Conservation (phyloP, 2,888 invertebrate species). For the Rhyacophila evoluta region DNA sequence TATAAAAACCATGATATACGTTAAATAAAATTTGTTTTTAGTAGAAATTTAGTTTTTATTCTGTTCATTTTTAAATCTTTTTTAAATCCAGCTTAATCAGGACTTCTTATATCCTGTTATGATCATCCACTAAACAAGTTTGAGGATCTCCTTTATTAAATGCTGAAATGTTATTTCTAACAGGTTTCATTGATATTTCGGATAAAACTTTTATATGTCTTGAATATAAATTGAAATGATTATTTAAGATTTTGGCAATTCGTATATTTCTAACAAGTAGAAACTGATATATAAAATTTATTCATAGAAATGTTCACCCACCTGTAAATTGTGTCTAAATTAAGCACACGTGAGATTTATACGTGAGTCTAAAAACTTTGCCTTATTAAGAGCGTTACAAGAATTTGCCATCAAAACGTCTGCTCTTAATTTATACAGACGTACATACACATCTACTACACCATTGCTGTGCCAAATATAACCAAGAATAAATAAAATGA, state of each 20-base stretch:
- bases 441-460: background rate
- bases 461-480: background rate
- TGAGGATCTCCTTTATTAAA: no score
- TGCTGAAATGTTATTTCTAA: no score
- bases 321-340: slow-evolving; percentile 16
- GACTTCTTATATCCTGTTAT: no score
- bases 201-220: no score
- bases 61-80: no score
- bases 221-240: no score
- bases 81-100: no score
- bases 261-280: background rate
- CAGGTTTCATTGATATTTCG: no score
- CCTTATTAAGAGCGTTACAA: slow-evolving; percentile 12
- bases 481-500: background rate
- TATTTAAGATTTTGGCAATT: background rate
- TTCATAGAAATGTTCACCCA: slow-evolving; percentile 12
- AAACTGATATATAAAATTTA: background rate
- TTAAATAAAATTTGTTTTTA: no score
- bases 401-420: slow-evolving; percentile 34
- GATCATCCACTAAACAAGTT: no score
- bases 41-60: no score
- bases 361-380: slow-evolving; percentile 14
- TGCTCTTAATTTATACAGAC: slow-evolving; percentile 27
- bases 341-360: slow-evolving; percentile 22
- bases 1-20: no score